Base-by-base conservation (phyloP, 2,113 vertebrate genomes). In the Trematocara variabile region DNA sequence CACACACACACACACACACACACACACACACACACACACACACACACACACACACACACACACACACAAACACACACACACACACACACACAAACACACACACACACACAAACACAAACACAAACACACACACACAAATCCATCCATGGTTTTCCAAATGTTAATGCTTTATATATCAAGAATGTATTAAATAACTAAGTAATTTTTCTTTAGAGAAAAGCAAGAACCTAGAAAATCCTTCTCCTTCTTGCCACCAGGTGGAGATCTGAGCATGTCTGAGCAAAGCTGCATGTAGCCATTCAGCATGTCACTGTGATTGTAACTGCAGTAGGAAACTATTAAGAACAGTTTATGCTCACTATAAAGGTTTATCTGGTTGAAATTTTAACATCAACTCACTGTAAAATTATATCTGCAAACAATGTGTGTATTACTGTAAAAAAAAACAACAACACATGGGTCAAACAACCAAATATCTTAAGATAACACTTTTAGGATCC, bases 231-330 rank as follows among this genome's bases (percentile, higher is more conserved):
- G 6, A 18, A 52, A 65, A 2, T 2, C 63, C 8, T 80, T 8
- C 39, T 60, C 2, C 75, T 5, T 12, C 3, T 54, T 22, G 25
- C 93, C 92, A 93, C 89, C 90, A 93, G 94, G 82, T 84, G 90
- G 91, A 68, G 83, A 58, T 52, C 3, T 78, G 52, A 44, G 30
- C 20, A 5, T 68, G 30, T 53, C 16, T 53, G 2, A 16, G 46
- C 2, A n/a, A 11, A 16, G 5, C 4, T 28, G 25, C 18, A n/a
- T 75, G 28, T 8, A 25, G 20, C 20, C 12, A n/a, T 3, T 8
- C 20, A 63, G 6, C 25, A 30, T 44, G 7, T 55, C 77, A 65
- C 33, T 14, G 7, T 13, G 10, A 41, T 34, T 88, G 33, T 77
- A 3, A 37, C 68, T 55, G 39, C 28, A 4, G 8, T 30, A 6